A percentile compares a stretch with the other conserved stretches of the same genome.
Conservation (phyloP, 1,140 invertebrate genomes). For the Palaemon carinicauda region DNA sequence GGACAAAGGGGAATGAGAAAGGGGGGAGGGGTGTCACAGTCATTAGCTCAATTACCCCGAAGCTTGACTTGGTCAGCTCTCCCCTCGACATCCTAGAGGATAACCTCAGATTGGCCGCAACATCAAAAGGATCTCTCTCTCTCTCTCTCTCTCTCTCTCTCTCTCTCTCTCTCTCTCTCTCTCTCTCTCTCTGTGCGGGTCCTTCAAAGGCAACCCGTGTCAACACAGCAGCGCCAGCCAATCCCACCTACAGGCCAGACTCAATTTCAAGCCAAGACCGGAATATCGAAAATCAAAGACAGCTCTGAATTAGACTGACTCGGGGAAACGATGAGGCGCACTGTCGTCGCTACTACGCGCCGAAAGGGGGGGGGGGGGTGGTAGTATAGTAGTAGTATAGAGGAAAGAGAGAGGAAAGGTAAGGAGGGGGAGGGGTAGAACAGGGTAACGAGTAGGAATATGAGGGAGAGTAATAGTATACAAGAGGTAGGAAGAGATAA, state of each 20-base stretch:
- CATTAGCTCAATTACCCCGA: constrained; percentile 9
- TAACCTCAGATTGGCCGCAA: too few species aligned
- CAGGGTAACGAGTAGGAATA: not conserved
- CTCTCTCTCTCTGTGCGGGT: too few species aligned
- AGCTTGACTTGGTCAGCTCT: too few species aligned
- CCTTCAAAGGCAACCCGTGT: not conserved
- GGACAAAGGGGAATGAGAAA: not conserved
- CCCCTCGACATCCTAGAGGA: too few species aligned
- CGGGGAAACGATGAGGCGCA: not conserved
- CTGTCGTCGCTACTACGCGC: not conserved
- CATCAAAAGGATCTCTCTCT: too few species aligned
- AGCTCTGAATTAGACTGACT: not conserved
- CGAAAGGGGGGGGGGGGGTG: not conserved
- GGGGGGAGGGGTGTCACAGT: not conserved
- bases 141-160: too few species aligned
- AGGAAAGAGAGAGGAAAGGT: not conserved
- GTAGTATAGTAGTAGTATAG: too few species aligned
- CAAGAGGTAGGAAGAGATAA: not conserved
- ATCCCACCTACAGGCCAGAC: not conserved
- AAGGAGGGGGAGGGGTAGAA: not conserved
- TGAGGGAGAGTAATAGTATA: not conserved
- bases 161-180: too few species aligned
- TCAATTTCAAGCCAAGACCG: not conserved
- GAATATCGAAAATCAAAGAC: not conserved
- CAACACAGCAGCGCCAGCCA: not conserved